phyloP scores from a whole-genome alignment of 1,140 invertebrate species.

The Neodiprion virginianus region DNA sequence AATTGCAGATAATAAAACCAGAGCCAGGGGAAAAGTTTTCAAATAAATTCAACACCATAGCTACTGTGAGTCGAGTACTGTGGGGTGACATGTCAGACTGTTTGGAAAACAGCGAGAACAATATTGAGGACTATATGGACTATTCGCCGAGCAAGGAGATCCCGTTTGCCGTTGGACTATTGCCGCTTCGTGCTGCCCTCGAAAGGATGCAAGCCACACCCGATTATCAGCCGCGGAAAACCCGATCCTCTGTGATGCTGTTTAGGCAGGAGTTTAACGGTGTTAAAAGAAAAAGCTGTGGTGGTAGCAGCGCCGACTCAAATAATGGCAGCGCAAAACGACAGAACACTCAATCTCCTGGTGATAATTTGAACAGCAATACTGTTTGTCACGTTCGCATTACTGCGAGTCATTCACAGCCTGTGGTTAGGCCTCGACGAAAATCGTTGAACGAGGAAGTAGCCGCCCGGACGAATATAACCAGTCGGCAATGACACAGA shows the following conservation, averaged over 20 bases:
- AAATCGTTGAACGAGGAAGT: not conserved
- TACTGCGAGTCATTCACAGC: constrained; percentile 45
- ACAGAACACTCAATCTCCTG: constrained; percentile 23
- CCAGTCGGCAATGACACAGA: not conserved
- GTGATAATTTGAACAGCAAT: constrained; percentile 40
- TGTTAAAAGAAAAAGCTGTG: constrained; percentile 42
- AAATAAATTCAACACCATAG: constrained; percentile 36
- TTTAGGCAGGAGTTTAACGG: constrained; percentile 38
- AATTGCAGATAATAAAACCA: constrained; percentile 24
- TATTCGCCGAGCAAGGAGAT: constrained; percentile 55
- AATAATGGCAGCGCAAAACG: not conserved
- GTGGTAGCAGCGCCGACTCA: constrained; percentile 34
- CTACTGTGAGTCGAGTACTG: constrained; percentile 49
- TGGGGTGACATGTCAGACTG: constrained; percentile 60
- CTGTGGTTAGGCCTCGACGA: not conserved
- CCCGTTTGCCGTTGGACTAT: constrained; percentile 59
- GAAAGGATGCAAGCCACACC: constrained; percentile 60
- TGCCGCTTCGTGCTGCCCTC: constrained; percentile 58
- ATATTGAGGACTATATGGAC: constrained; percentile 37
- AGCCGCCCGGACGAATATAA: not conserved
- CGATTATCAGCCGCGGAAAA: constrained; percentile 62
- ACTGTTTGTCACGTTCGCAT: constrained; percentile 58
- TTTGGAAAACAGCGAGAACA: constrained; percentile 40
- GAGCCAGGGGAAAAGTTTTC: constrained; percentile 2
- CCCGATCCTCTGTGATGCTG: constrained; percentile 52